phyloP scores from a whole-genome alignment of 92 coral and sea anemone genomes.

The Parazoanthus swiftii region DNA sequence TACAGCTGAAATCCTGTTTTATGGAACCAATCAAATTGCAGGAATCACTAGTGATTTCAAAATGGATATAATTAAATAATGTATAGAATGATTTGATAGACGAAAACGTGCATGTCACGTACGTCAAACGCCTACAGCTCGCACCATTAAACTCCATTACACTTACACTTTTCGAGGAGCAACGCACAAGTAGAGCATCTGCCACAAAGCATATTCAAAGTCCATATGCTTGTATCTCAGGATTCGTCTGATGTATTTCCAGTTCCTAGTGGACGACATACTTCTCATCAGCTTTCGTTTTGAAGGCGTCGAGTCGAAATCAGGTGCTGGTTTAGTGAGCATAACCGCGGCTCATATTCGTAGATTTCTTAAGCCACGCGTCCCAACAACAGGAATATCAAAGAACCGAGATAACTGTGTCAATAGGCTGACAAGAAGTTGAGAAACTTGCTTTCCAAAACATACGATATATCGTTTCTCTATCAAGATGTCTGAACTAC shows the following conservation, averaged over 20 bases:
- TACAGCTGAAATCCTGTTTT: too few species aligned
- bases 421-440: neutral
- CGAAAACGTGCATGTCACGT: too few species aligned
- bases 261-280: slow-evolving; percentile 80
- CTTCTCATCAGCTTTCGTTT: slow-evolving; percentile 69
- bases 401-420: neutral
- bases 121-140: neutral
- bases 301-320: slow-evolving; percentile 72
- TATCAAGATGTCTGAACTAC: slow-evolving; percentile 18
- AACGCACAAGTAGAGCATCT: slow-evolving; percentile 91
- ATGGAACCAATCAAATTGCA: too few species aligned
- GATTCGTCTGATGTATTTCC: slow-evolving; percentile 92
- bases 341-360: slow-evolving; percentile 30
- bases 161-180: slow-evolving; percentile 99
- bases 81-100: too few species aligned
- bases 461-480: neutral
- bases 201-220: slow-evolving; percentile 99
- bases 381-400: neutral
- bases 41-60: too few species aligned
- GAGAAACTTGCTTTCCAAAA: neutral
- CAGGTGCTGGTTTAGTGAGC: slow-evolving; percentile 61
- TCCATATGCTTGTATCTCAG: slow-evolving; percentile 97
- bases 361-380: too few species aligned
- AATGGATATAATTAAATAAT: too few species aligned
- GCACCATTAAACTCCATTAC: neutral